Conservation (phyloP, 2,888 invertebrate genomes). For the Sepioteuthis lessoniana region DNA sequence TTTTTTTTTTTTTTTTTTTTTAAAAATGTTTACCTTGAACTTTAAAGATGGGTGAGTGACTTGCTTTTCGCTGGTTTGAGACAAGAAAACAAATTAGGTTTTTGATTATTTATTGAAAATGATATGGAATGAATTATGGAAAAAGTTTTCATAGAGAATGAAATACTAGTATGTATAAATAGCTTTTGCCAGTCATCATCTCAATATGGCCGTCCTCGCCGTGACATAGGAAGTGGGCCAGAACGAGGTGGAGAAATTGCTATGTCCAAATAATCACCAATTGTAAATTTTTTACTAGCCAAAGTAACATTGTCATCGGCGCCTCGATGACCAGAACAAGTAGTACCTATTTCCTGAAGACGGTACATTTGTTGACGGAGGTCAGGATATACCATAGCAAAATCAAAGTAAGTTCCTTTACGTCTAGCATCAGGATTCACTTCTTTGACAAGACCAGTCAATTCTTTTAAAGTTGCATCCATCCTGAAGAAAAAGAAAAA, state of each 20-base stretch:
- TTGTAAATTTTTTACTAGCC: slow-evolving; percentile 83
- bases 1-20: too few relatives aligned
- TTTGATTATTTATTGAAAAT: not conserved
- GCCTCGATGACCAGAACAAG: slow-evolving; percentile 90
- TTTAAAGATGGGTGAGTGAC: too few relatives aligned
- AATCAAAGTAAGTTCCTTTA: slow-evolving; percentile 97
- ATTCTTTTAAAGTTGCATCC: slow-evolving; percentile 95
- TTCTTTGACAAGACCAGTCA: slow-evolving; percentile 97
- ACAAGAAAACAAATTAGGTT: too few relatives aligned
- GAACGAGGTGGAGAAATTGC: slow-evolving; percentile 80
- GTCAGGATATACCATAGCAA: slow-evolving; percentile 83
- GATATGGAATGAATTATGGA: not conserved
- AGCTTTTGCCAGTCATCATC: not conserved
- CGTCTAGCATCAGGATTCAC: slow-evolving; percentile 96
- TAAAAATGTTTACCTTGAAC: too few relatives aligned
- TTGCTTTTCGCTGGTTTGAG: too few relatives aligned
- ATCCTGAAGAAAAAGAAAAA: slow-evolving; percentile 70
- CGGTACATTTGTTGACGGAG: slow-evolving; percentile 77
- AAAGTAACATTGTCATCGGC: slow-evolving; percentile 95
- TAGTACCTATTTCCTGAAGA: slow-evolving; percentile 94
- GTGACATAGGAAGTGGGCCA: slow-evolving; percentile 56
- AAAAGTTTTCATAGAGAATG: not conserved
- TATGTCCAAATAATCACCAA: slow-evolving; percentile 98
- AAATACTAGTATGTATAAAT: not conserved
- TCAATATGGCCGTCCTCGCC: slow-evolving; percentile 56